Evolutionary conservation across 2,888 invertebrate species (phyloP).

Genomic region (Philereme vetulata): DNA sequence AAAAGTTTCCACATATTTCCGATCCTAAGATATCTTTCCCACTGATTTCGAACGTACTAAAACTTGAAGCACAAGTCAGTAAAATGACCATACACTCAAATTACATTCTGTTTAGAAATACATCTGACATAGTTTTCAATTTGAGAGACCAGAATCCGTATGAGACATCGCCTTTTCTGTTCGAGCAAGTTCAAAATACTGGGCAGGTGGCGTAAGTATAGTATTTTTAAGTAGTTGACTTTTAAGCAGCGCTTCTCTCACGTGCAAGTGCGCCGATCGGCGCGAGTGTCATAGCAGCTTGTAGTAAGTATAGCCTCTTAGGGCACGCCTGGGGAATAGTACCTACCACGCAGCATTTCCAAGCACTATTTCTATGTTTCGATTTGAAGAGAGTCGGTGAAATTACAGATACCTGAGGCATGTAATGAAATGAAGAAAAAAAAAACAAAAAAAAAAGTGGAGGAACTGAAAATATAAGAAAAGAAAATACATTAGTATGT

Average conservation of each 20-base stretch:
- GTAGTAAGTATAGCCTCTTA: no score
- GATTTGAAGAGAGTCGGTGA: no score
- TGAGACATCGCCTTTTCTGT: conserved; percentile 59
- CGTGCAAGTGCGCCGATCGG: no score
- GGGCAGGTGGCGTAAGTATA: conserved; percentile 63
- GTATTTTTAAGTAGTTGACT: not conserved
- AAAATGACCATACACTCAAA: conserved; percentile 56
- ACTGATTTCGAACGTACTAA: conserved; percentile 53
- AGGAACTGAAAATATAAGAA: no score
- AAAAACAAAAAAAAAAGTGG: no score
- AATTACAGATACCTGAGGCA: no score
- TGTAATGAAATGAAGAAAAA: no score
- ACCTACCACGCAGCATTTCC: no score
- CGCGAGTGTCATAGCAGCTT: no score
- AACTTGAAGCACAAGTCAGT: conserved; percentile 49
- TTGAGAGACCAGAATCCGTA: conserved; percentile 36
- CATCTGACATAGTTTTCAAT: conserved; percentile 45
- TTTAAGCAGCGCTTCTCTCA: not conserved
- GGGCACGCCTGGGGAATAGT: no score
- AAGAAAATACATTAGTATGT: no score
- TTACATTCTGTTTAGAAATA: conserved; percentile 58
- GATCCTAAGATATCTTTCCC: conserved; percentile 51
- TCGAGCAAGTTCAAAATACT: conserved; percentile 50
- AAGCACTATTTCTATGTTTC: no score
- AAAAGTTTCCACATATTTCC: conserved; percentile 47